Evolutionary conservation across 1,140 invertebrate genomes (phyloP).

Genomic region (Kradibia gibbosae): DNA sequence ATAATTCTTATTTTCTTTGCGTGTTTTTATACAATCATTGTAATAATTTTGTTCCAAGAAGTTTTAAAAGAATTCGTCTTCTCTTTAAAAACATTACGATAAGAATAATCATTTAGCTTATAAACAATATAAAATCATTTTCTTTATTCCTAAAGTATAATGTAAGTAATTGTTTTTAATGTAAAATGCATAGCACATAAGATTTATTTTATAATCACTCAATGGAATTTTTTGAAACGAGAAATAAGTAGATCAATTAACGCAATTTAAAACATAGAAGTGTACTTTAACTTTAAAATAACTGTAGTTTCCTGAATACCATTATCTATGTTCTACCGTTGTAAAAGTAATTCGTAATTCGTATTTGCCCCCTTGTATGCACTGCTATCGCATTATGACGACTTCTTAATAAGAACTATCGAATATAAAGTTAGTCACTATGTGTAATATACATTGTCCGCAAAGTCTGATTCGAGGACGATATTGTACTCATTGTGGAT

Average conservation of each 20-base stretch:
- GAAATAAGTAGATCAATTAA: background rate
- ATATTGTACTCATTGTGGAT: background rate
- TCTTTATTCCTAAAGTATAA: too few species aligned
- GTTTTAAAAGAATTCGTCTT: background rate
- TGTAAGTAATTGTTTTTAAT: too few species aligned
- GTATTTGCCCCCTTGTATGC: background rate
- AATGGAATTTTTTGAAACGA: background rate
- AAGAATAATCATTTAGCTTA: too few species aligned
- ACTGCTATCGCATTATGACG: background rate
- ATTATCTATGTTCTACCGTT: background rate
- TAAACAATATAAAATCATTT: too few species aligned
- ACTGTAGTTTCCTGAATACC: background rate
- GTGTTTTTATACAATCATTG: background rate
- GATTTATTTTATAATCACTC: too few species aligned
- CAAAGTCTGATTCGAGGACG: background rate
- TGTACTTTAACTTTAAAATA: constrained; percentile 1
- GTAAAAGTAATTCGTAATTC: constrained; percentile 20
- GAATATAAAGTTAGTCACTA: constrained; percentile 8
- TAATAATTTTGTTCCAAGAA: background rate
- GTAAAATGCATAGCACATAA: too few species aligned
- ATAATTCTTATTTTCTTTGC: background rate
- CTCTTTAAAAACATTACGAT: too few species aligned
- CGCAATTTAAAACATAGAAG: constrained; percentile 12
- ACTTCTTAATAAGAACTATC: background rate
- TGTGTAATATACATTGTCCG: background rate